phyloP scores from a whole-genome alignment of 1,140 invertebrate genomes.

The Anoplophora glabripennis region DNA sequence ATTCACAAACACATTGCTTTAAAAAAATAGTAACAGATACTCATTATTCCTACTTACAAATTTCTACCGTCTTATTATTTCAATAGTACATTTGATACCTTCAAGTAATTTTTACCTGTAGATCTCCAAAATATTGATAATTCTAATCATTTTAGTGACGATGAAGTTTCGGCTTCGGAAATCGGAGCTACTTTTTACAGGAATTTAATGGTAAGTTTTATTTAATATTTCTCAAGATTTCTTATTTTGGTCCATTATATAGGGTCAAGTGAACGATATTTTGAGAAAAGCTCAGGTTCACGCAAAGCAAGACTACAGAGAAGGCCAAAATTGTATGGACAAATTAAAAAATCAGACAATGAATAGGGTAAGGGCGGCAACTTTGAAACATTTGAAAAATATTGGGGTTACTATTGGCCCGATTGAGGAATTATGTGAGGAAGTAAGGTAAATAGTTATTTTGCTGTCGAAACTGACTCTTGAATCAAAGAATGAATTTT shows the following conservation, averaged over 20 bases:
- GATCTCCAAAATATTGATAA: too few species aligned
- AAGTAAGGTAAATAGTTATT: conserved; percentile 10
- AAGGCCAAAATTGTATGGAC: conserved; percentile 21
- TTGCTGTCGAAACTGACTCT: not conserved
- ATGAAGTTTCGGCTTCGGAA: conserved; percentile 54
- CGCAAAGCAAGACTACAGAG: conserved; percentile 25
- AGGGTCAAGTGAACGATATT: conserved; percentile 55
- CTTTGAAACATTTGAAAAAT: conserved; percentile 52
- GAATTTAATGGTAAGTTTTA: conserved; percentile 60
- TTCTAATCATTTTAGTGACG: conserved; percentile 50
- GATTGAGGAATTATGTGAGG: conserved; percentile 24
- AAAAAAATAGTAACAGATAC: too few species aligned
- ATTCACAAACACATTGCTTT: too few species aligned
- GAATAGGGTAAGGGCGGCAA: conserved; percentile 51
- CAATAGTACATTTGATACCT: too few species aligned
- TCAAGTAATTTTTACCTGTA: too few species aligned
- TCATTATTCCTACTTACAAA: too few species aligned
- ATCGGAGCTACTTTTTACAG: conserved; percentile 67
- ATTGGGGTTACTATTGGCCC: conserved; percentile 50
- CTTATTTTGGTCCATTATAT: too few species aligned
- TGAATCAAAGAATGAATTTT: conserved; percentile 4
- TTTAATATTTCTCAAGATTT: too few species aligned
- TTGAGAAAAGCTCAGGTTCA: conserved; percentile 48
- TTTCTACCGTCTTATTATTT: too few species aligned
- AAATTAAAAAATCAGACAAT: conserved; percentile 40